These are phyloP conservation scores for Naso thynnoides DNA, from an alignment of 2,797 vertebrate genomes.

Conservation along the genomic window DNA sequence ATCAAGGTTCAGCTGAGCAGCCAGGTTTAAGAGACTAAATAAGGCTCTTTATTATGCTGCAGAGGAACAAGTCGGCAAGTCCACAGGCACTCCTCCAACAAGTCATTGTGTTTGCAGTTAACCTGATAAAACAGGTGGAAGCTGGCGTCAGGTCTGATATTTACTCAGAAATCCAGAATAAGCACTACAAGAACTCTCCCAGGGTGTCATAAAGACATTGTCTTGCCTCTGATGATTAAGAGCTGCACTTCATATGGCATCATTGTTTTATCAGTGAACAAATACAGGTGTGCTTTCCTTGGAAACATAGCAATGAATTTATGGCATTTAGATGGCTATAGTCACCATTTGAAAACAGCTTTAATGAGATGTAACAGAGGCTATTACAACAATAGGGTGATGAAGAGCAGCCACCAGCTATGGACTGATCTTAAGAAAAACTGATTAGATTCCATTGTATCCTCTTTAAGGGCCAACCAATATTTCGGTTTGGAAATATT, in stretches of 20 bases:
- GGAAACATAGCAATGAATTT: slow-evolving; percentile 32
- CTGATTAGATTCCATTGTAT: slow-evolving; percentile 35
- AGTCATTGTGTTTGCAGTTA: slow-evolving; percentile 56
- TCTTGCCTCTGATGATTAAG: slow-evolving; percentile 4
- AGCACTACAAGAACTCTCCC: slow-evolving; percentile 33
- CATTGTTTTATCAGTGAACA: slow-evolving; percentile 53
- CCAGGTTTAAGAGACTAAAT: slow-evolving; percentile 63
- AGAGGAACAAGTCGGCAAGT: slow-evolving; percentile 48
- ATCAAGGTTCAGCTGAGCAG: slow-evolving; percentile 64
- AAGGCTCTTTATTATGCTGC: slow-evolving; percentile 73
- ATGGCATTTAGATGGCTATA: slow-evolving; percentile 34
- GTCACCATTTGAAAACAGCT: slow-evolving; percentile 17
- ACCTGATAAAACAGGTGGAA: slow-evolving; percentile 63
- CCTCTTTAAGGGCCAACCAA: too few species aligned
- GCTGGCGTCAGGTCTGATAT: slow-evolving; percentile 40
- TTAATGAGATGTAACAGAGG: slow-evolving; percentile 4
- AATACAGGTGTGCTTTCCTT: slow-evolving; percentile 42
- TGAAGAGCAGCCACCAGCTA: slow-evolving; percentile 27
- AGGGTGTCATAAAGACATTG: slow-evolving; percentile 11
- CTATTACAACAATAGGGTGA: slow-evolving; percentile 38
- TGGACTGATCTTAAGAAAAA: slow-evolving; percentile 25
- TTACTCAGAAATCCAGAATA: slow-evolving; percentile 53
- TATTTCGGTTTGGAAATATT: too few species aligned
- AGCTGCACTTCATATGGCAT: slow-evolving; percentile 28
- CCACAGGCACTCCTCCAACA: slow-evolving; percentile 56